A percentile compares a stretch with the other conserved stretches of the same genome.
Conservation (phyloP, 2,113 vertebrate genomes). For the Peromyscus californicus region DNA sequence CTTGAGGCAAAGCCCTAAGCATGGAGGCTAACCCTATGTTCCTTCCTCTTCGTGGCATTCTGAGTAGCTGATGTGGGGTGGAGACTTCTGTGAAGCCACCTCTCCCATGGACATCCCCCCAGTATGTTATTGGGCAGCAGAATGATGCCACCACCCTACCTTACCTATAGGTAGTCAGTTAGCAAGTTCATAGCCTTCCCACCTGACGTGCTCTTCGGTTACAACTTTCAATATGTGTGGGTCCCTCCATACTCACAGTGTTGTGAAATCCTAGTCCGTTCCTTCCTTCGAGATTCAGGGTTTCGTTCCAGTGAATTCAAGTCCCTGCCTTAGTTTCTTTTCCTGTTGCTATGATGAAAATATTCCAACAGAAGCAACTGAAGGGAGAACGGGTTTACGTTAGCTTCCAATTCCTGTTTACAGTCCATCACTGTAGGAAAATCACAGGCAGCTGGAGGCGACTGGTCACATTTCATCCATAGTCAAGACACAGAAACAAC, state of each 20-base stretch:
- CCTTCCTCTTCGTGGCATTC: background rate
- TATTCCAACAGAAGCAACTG: background rate
- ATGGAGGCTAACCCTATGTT: background rate
- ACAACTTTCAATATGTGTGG: background rate
- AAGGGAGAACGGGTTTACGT: background rate
- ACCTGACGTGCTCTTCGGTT: background rate
- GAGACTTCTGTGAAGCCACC: background rate
- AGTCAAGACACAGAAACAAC: background rate
- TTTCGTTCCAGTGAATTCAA: conserved; percentile 4
- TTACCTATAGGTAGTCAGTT: background rate
- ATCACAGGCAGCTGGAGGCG: background rate
- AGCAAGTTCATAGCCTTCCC: background rate
- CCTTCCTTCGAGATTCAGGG: conserved; percentile 9
- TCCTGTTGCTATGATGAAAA: background rate
- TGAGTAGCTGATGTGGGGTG: background rate
- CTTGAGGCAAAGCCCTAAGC: background rate
- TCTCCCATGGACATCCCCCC: background rate
- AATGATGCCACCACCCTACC: background rate
- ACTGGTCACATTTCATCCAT: background rate
- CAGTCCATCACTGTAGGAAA: too few relatives aligned
- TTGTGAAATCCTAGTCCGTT: background rate
- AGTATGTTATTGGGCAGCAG: background rate
- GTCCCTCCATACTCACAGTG: background rate
- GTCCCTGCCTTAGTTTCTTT: background rate
- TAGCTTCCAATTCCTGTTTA: background rate